phyloP scores from a whole-genome alignment of 2,888 invertebrate species.

The Helleia helle region DNA sequence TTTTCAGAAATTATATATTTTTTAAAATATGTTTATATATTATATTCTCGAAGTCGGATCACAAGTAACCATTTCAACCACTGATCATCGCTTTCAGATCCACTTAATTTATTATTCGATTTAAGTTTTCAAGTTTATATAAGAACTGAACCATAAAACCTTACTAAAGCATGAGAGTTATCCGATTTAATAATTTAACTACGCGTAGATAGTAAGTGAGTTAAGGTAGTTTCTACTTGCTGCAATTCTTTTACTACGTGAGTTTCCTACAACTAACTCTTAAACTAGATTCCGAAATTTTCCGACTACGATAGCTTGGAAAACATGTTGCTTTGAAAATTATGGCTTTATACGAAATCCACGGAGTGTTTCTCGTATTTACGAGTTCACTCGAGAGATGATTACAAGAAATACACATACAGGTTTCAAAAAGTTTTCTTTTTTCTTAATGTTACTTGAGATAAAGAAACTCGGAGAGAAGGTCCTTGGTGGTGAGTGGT shows the following conservation, averaged over 20 bases:
- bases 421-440: not conserved
- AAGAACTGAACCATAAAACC: not conserved
- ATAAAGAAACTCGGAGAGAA: no score
- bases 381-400: not conserved
- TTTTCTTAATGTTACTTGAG: no score
- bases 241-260: conserved; percentile 13
- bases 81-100: no score
- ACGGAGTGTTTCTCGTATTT: not conserved
- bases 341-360: conserved; percentile 1
- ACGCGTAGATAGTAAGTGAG: conserved; percentile 12
- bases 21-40: no score
- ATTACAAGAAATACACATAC: not conserved
- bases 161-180: conserved; percentile 6
- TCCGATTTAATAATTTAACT: conserved; percentile 12
- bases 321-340: conserved; percentile 11
- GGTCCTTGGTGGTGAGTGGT: no score
- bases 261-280: conserved; percentile 10
- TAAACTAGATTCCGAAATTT: conserved; percentile 12
- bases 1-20: no score
- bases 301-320: conserved; percentile 5
- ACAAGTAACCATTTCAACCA: no score
- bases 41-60: no score
- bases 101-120: no score
- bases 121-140: conserved; percentile 1
- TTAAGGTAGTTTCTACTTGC: conserved; percentile 8